Evolutionary conservation across 2,113 vertebrate genomes (phyloP).

Genomic region (Phodopus roborovskii): DNA sequence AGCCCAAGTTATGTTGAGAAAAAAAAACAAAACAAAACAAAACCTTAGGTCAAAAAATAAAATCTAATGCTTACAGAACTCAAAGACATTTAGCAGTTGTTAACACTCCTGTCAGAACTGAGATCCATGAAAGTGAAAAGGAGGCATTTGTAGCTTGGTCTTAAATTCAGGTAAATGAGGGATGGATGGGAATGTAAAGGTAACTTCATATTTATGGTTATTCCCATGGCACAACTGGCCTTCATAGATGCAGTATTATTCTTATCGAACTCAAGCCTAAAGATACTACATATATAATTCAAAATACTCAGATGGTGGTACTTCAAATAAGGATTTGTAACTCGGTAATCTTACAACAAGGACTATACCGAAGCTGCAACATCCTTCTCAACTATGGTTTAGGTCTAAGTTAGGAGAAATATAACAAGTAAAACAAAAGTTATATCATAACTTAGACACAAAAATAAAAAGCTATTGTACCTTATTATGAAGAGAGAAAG

Average conservation of each 20-base stretch:
- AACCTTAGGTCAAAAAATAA: neutral
- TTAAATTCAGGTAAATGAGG: conserved; percentile 7
- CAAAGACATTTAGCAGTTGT: neutral
- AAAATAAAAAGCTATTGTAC: neutral
- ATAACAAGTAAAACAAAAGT: neutral
- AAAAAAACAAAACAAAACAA: neutral
- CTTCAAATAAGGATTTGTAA: neutral
- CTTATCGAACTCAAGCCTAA: conserved; percentile 10
- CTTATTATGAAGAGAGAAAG: conserved; percentile 21
- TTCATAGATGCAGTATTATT: neutral
- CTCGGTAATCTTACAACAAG: neutral
- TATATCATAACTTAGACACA: neutral
- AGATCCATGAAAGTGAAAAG: neutral
- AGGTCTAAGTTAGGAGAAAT: neutral
- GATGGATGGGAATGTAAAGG: neutral
- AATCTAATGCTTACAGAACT: neutral
- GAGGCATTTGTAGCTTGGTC: no score
- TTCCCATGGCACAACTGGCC: neutral
- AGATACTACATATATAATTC: neutral
- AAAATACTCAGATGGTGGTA: neutral
- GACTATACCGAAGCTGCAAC: neutral
- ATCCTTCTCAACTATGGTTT: neutral
- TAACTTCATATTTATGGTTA: neutral
- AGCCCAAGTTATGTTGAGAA: neutral
- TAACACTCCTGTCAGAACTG: neutral